Base-by-base conservation (phyloP, 2,888 invertebrate genomes). In the Eristalinus sepulchralis region DNA sequence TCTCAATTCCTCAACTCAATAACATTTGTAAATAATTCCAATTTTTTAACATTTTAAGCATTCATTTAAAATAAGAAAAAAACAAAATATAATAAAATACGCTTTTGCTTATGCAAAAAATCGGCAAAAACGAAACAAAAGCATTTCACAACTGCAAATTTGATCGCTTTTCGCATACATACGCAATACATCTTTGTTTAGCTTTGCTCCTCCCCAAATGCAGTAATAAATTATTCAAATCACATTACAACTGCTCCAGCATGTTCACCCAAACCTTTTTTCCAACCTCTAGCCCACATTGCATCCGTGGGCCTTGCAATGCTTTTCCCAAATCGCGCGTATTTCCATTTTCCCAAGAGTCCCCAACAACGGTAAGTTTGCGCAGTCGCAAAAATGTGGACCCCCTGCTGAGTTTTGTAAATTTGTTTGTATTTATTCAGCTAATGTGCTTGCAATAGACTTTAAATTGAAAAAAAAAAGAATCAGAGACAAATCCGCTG, bases 151-250 rank as follows among this genome's bases (percentile, higher is more conserved):
- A 17, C 39, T 80, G 80, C 70, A 82, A 34, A 76, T 57, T 76
- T 60, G 31, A 17, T 70, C 84, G 84, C 81, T 84, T 84, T 80
- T 81, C 81, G 84, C 84, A 84, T 80, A 84, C 71, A 80, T 24
- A 76, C 75, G 73, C 83, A 60, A 24, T 27, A 3, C 5, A 2
- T 57, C 53, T 47, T 17, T 63, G 39, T 53, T 78, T 22, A 39
- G 64, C 33, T 71, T 64, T 57, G 63, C 31, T 64, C n/a, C 27
- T 47, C 33, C 68, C 11, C 9, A 27, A 34, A 63, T 55, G n/a
- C 13, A 62, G 34, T 11, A 9, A 9, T 9, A 22, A 24, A 22
- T 13, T 13, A 27, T 22, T 24, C 24, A 59, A 22, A 36, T 10
- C 34, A 34, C 34, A 34, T 34, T 8, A 4, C 36, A 72, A 24